Evolutionary conservation across 2,888 invertebrate species (phyloP), one percentile per base, ranked within the genome.

Genomic region (Drosophila demipolita): DNA sequence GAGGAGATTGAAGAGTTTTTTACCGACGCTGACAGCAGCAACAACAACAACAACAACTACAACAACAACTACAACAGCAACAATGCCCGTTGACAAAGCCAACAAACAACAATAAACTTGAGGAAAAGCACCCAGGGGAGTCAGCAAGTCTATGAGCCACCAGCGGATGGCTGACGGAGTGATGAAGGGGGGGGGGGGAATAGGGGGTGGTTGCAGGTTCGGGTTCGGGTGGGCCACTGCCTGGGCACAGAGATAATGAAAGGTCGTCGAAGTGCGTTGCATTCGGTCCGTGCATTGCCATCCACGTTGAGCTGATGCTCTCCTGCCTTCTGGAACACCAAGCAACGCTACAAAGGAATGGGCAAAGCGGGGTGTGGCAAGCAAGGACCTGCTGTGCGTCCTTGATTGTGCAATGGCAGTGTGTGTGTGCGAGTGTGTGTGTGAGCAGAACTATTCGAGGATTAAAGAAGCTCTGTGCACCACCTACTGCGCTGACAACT

Each of bases 221-320:
- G 26, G 29, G 5, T 29, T 36, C 29, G 23, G 23, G 12, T n/a
- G 12, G 23, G 35, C 58, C 23, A 58, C 20, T 26, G 38, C 15
- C 45, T 49, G 38, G 32, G 57, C 57, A 40, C n/a, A 38, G 55
- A 82, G 86, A 91, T 87, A 91, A 91, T 90, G 81, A 90, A 90
- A 87, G 87, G 90, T 90, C 91, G 91, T 83, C 90, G 73, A 88
- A 90, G 79, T 86, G 89, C 90, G 89, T 83, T 73, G 69, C 76
- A 55, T 62, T 55, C 66, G 61, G 48, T 55, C 48, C 61, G 55
- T 55, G 69, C 66, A 78, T 61, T 73, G 79, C 80, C 72, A 76
- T 75, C 82, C 48, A 38, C 33, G 48, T 38, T 38, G 53, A 70
- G 75, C 62, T 64, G 73, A 66, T 72, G 89, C 71, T 65, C 60